phyloP scores from a whole-genome alignment of 2,797 vertebrate genomes.

The Silurus aristotelis region DNA sequence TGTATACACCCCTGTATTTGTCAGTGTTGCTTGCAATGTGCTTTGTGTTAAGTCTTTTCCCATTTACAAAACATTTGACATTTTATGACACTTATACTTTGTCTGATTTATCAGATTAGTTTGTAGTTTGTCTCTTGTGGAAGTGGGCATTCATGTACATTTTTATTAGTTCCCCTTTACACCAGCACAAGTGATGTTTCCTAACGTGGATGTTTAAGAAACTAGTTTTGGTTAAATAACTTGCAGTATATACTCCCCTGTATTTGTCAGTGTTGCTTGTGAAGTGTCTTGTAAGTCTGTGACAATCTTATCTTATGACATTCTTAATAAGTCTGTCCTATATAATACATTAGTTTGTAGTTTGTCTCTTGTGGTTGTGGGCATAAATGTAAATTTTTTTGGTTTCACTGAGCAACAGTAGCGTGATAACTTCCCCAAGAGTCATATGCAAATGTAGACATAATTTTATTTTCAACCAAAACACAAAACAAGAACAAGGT shows the following conservation, averaged over 20 bases:
- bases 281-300: background rate
- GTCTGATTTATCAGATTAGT: background rate
- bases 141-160: background rate
- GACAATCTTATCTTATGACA: background rate
- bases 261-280: background rate
- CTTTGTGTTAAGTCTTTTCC: background rate
- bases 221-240: too few species aligned
- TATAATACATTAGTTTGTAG: background rate
- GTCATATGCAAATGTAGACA: background rate
- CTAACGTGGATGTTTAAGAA: too few species aligned
- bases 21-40: background rate
- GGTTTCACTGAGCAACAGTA: background rate
- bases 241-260: background rate
- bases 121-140: background rate
- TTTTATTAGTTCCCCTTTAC: background rate
- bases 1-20: too few species aligned
- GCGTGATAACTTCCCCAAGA: background rate
- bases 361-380: background rate
- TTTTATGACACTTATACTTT: background rate
- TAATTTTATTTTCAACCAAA: background rate
- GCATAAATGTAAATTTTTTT: background rate
- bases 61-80: background rate
- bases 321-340: background rate
- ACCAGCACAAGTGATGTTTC: too few species aligned
- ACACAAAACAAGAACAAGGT: background rate